These are phyloP conservation scores for Brachionichthys hirsutus DNA, from an alignment of 2,113 vertebrate species.

Conservation along the genomic window DNA sequence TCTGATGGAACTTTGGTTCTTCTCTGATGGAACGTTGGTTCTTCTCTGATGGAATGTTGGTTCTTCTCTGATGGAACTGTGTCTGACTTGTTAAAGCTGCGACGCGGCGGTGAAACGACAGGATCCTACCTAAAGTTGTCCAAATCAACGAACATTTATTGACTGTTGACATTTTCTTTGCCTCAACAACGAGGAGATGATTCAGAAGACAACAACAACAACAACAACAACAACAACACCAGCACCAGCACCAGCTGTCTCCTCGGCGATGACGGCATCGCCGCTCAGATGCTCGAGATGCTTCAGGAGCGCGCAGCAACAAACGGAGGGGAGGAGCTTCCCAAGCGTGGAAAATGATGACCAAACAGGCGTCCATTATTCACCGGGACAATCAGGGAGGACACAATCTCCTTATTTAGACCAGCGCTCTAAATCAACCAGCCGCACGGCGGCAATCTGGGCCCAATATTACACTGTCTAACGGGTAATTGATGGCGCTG, in stretches of 20 bases:
- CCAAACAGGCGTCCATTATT: conserved; percentile 81
- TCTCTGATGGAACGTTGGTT: too few species aligned
- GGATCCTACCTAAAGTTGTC: too few species aligned
- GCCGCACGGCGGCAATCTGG: conserved; percentile 75
- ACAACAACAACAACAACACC: conserved; percentile 34
- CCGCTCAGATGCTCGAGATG: conserved; percentile 2
- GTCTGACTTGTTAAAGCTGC: too few species aligned
- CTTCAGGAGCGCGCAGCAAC: too few species aligned
- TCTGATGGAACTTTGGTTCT: too few species aligned
- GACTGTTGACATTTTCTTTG: conserved; percentile 33
- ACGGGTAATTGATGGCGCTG: conserved; percentile 78
- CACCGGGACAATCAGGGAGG: conserved; percentile 76
- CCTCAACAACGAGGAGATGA: conserved; percentile 43
- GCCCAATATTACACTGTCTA: conserved; percentile 76
- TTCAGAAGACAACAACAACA: conserved; percentile 45
- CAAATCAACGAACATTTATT: conserved; percentile 16
- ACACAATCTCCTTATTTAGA: conserved; percentile 76
- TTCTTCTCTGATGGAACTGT: too few species aligned
- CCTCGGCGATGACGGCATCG: conserved; percentile 23
- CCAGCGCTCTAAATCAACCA: conserved; percentile 76
- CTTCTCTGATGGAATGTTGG: too few species aligned
- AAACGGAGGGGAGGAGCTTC: too few species aligned
- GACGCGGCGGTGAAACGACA: too few species aligned
- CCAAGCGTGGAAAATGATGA: conserved; percentile 71
- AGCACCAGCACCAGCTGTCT: conserved; percentile 44